Percentiles rank a stretch among this genome's conserved stretches.
Conservation (phyloP, 2,797 vertebrate genomes). For the Lophius americanus region DNA sequence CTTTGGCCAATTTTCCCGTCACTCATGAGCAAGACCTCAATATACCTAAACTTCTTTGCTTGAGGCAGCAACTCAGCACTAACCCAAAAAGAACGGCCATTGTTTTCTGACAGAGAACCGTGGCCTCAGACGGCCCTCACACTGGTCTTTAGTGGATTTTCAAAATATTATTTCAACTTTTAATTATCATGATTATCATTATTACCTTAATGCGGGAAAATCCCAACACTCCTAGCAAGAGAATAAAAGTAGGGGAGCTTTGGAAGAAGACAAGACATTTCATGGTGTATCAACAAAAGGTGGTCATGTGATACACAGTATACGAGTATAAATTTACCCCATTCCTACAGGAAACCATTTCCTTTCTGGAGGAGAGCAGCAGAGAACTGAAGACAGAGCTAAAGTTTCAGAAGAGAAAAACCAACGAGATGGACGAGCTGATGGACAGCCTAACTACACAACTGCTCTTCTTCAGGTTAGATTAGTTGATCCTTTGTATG, state of each 20-base stretch:
- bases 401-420: constrained; percentile 89
- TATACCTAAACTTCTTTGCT: no score
- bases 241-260: not conserved
- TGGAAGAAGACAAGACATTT: not conserved
- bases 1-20: no score
- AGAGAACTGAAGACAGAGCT: constrained; percentile 87
- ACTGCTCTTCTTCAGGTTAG: constrained; percentile 88
- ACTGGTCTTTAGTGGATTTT: no score
- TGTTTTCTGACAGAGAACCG: no score
- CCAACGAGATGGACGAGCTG: constrained; percentile 86
- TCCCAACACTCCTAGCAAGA: not conserved
- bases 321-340: not conserved
- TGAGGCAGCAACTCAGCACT: no score
- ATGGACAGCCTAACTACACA: constrained; percentile 85
- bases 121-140: no score
- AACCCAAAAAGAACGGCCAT: no score
- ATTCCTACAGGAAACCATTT: constrained; percentile 84
- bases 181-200: no score
- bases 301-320: not conserved
- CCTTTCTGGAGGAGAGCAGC: constrained; percentile 87
- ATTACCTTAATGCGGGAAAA: not conserved
- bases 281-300: not conserved
- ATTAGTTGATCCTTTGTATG: not conserved
- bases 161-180: no score
- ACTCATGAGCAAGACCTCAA: no score